Conservation (phyloP, 1,140 invertebrate species). For the Neuroterus valhalla region DNA sequence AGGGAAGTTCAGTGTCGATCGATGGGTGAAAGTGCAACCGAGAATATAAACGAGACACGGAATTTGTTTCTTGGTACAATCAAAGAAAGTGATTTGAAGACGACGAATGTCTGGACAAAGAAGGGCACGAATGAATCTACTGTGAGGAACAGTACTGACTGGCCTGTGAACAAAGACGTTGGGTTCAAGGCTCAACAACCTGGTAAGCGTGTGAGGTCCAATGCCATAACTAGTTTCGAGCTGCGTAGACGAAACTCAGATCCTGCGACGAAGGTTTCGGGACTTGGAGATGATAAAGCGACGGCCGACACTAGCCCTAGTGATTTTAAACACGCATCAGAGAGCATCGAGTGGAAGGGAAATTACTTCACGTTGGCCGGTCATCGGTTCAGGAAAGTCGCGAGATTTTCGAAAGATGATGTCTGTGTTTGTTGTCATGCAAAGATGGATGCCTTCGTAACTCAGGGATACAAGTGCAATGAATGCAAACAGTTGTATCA, state of each 20-base stretch:
- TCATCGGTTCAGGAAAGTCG: constrained; percentile 84
- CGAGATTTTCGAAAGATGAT: constrained; percentile 85
- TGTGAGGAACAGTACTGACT: constrained; percentile 66
- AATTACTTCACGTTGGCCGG: constrained; percentile 81
- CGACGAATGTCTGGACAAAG: constrained; percentile 58
- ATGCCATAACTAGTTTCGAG: constrained; percentile 73
- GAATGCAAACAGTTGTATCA: constrained; percentile 90
- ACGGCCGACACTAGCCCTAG: constrained; percentile 64
- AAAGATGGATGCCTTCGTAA: constrained; percentile 86
- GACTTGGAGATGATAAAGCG: constrained; percentile 67
- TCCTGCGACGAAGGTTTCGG: constrained; percentile 78
- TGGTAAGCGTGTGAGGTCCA: constrained; percentile 73
- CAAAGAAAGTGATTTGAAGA: constrained; percentile 68
- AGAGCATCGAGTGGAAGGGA: constrained; percentile 76
- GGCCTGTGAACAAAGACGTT: constrained; percentile 68
- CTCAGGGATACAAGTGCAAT: constrained; percentile 88
- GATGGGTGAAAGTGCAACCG: constrained; percentile 69
- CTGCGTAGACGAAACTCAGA: constrained; percentile 83
- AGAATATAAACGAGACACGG: constrained; percentile 58
- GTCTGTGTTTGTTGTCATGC: constrained; percentile 85
- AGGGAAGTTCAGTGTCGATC: constrained; percentile 70
- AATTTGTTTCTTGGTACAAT: constrained; percentile 70
- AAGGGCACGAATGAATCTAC: constrained; percentile 57
- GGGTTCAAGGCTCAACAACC: constrained; percentile 51
- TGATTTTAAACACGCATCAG: constrained; percentile 67